Evolutionary conservation across 1,140 invertebrate species (phyloP).

Genomic region (Drosophila sproati): DNA sequence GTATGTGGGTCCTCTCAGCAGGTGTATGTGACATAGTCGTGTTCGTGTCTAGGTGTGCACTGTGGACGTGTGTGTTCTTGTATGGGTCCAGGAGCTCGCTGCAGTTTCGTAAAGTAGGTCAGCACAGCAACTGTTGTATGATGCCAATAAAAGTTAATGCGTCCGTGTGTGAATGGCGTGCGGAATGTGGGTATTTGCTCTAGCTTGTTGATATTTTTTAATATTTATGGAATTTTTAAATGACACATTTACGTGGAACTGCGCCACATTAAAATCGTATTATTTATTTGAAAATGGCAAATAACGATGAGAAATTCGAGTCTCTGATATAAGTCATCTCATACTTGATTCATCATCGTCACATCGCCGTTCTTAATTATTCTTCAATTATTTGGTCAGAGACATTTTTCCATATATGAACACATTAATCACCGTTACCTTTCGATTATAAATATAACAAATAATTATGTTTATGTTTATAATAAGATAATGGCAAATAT

Average conservation of each 20-base stretch:
- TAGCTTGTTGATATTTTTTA: conserved; percentile 81
- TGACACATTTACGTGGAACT: conserved; percentile 63
- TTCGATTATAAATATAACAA: no score
- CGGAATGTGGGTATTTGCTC: conserved; percentile 37
- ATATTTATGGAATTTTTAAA: conserved; percentile 82
- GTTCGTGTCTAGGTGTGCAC: conserved; percentile 4
- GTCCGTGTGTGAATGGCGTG: conserved; percentile 48
- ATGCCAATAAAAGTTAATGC: conserved; percentile 81
- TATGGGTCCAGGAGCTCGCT: conserved; percentile 24
- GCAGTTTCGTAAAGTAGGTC: conserved; percentile 72
- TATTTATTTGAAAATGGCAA: conserved; percentile 16
- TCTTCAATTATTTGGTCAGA: background rate
- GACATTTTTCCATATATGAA: no score
- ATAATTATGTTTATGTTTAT: no score
- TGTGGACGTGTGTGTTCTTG: conserved; percentile 24
- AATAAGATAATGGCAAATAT: no score
- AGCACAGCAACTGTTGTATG: conserved; percentile 59
- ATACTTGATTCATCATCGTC: background rate
- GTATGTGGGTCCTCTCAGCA: conserved; percentile 60
- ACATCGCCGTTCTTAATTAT: background rate
- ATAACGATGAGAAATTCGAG: background rate
- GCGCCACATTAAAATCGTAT: conserved; percentile 34
- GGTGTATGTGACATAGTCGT: conserved; percentile 41
- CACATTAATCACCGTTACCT: no score
- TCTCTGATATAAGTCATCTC: background rate